A percentile compares a stretch with the other conserved stretches of the same genome.
Conservation (phyloP, 2,113 vertebrate genomes). For the Hiodon alosoides region DNA sequence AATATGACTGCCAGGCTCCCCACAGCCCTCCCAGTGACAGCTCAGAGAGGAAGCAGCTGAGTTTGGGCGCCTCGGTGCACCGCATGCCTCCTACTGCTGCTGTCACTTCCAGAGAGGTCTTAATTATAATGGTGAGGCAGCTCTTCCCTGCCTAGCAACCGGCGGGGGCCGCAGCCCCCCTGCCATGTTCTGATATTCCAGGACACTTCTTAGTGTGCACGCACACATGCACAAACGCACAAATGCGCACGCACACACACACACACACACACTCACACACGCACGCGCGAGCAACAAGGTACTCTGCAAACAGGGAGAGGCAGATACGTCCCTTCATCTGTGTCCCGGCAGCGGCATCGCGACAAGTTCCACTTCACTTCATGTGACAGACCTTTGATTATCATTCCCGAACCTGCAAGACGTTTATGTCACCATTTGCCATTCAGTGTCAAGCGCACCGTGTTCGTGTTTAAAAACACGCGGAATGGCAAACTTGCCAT, state of each 20-base stretch:
- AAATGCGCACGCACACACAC: neutral
- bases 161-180: constrained; percentile 37
- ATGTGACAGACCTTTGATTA: neutral
- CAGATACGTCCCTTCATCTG: neutral
- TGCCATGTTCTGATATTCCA: constrained; percentile 29
- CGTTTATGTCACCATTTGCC: neutral
- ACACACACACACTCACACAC: constrained; percentile 15
- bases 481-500: neutral
- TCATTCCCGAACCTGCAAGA: neutral
- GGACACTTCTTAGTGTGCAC: constrained; percentile 20
- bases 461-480: neutral
- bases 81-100: constrained; percentile 47
- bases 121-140: constrained; percentile 57
- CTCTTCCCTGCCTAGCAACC: constrained; percentile 33
- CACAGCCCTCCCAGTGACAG: constrained; percentile 57
- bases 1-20: constrained; percentile 58
- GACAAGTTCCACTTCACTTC: neutral
- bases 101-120: constrained; percentile 61
- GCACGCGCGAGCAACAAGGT: neutral
- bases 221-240: neutral
- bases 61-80: constrained; percentile 30
- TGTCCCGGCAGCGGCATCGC: no score
- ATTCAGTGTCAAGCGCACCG: neutral
- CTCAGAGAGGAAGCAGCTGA: constrained; percentile 63
- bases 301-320: neutral